Conservation (phyloP, 2,797 vertebrate species). For the Enteromius thamalakanensis region DNA sequence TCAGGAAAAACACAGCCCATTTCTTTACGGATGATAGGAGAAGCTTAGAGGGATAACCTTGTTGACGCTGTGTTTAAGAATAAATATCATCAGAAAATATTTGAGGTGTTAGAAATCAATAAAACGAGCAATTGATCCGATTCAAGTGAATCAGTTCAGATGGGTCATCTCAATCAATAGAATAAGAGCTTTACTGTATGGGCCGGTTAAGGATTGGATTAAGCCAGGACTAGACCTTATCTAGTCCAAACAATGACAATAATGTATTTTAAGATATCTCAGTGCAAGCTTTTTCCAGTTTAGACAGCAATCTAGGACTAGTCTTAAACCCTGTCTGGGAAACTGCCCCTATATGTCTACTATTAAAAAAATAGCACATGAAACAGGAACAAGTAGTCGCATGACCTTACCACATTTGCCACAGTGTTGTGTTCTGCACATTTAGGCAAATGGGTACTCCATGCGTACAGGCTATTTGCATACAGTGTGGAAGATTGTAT, state of each 20-base stretch:
- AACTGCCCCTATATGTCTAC: background rate
- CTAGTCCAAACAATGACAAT: too few relatives aligned
- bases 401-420: background rate
- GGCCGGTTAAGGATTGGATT: too few relatives aligned
- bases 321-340: too few relatives aligned
- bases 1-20: constrained; percentile 3
- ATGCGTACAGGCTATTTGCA: background rate
- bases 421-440: background rate
- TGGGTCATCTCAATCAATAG: background rate
- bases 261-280: too few relatives aligned
- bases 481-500: background rate
- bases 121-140: background rate
- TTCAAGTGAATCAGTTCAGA: background rate
- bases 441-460: background rate
- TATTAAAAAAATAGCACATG: background rate
- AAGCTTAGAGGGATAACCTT: background rate
- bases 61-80: background rate
- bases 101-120: background rate
- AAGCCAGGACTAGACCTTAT: too few relatives aligned
- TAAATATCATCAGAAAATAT: background rate
- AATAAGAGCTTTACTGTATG: background rate
- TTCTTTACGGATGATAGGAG: background rate
- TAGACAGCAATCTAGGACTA: too few relatives aligned
- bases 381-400: background rate
- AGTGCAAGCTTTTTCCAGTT: too few relatives aligned